phyloP scores from a whole-genome alignment of 2,113 vertebrate genomes.

The Symphodus melops region DNA sequence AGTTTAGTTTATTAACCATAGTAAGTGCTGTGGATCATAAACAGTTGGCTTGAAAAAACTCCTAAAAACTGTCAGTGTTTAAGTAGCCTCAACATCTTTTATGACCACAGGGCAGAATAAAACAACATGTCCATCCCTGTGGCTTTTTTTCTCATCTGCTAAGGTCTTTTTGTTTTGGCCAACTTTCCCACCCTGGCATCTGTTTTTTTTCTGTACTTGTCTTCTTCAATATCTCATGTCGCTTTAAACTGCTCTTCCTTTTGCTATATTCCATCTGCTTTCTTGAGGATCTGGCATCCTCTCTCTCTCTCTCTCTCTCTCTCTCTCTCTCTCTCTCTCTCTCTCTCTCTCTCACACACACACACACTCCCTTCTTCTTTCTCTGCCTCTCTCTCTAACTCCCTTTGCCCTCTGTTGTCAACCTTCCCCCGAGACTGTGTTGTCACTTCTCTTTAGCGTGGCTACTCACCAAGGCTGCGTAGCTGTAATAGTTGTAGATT shows the following conservation, averaged over 20 bases:
- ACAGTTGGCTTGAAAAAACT: conserved; percentile 2
- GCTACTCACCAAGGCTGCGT: conserved; percentile 60
- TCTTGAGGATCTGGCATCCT: conserved; percentile 17
- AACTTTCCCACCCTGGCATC: background rate
- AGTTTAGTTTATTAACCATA: background rate
- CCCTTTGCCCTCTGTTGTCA: conserved; percentile 77
- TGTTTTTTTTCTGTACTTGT: background rate
- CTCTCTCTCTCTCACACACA: conserved; percentile 3
- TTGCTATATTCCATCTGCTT: conserved; percentile 57
- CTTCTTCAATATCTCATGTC: conserved; percentile 4
- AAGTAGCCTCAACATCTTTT: conserved; percentile 16
- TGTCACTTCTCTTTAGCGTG: conserved; percentile 83
- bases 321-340: conserved; percentile 4
- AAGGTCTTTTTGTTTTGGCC: background rate
- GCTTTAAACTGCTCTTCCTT: conserved; percentile 22
- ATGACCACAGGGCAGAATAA: background rate
- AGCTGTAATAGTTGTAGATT: conserved; percentile 80
- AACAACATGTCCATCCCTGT: conserved; percentile 2
- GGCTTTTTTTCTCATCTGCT: conserved; percentile 5
- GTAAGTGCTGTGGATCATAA: background rate
- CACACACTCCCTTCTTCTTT: background rate
- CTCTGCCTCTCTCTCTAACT: conserved; percentile 34
- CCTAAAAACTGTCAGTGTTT: background rate
- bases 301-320: background rate
- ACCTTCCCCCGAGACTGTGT: conserved; percentile 78